phyloP scores from a whole-genome alignment of 1,140 invertebrate species.

The Calliopsis andreniformis region DNA sequence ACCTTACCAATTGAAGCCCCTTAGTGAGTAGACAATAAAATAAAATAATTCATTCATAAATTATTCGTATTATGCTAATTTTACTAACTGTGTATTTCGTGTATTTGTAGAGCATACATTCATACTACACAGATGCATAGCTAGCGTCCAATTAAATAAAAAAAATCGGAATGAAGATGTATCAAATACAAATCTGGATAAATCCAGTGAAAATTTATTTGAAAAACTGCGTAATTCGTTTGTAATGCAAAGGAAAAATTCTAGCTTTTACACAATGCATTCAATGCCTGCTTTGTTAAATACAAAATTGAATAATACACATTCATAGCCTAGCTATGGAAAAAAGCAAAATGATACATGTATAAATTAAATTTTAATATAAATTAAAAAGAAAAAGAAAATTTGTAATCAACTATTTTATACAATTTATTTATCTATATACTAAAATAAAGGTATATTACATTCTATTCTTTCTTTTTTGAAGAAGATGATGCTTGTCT shows the following conservation, averaged over 20 bases:
- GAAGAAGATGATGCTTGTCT: neutral
- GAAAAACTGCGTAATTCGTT: conserved; percentile 4
- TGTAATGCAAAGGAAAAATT: conserved; percentile 21
- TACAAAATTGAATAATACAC: conserved; percentile 8
- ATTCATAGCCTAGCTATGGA: conserved; percentile 23
- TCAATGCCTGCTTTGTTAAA: conserved; percentile 1
- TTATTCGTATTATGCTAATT: too few relatives aligned
- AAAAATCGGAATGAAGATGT: conserved; percentile 58
- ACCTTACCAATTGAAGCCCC: conserved; percentile 52
- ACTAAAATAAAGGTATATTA: conserved; percentile 14
- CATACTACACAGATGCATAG: conserved; percentile 72
- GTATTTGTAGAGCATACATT: conserved; percentile 67
- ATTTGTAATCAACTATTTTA: neutral
- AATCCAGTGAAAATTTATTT: neutral
- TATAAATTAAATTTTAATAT: conserved; percentile 4
- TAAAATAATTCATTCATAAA: conserved; percentile 23
- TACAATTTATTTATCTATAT: conserved; percentile 43
- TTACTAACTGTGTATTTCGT: neutral
- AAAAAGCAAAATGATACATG: conserved; percentile 1
- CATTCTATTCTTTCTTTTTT: neutral
- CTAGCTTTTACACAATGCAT: neutral
- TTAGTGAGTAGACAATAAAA: conserved; percentile 56
- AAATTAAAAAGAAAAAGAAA: conserved; percentile 8
- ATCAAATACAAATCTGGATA: conserved; percentile 15
- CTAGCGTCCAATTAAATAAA: conserved; percentile 71